Base-by-base conservation (phyloP, 1,140 invertebrate species). In the Geopemphigus sp. region DNA sequence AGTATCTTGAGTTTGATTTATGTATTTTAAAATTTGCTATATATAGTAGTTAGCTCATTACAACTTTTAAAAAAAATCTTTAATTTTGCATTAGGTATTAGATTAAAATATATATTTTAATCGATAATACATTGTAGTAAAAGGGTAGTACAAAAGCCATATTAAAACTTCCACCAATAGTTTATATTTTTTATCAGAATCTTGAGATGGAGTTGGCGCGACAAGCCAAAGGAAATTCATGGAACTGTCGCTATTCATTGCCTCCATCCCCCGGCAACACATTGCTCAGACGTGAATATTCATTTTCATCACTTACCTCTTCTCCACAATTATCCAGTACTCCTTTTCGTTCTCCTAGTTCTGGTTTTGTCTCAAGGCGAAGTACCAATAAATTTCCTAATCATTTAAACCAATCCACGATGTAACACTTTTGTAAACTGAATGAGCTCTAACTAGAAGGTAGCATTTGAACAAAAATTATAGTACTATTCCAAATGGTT, bases 181-280 rank as follows among this genome's bases (percentile, higher is more conserved):
- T 72, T 54, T 72, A 72, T 54, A 72, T 72, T 78, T 78, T 74
- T 74, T 78, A 32, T 78, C 74, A 78, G 74, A 78, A 78, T 19
- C 74, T 78, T 63, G 74, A 78, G 24, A 78, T 78, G 74, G 74
- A 63, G 74, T 59, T 78, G 57, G 57, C 57, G 39, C 61, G 74
- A 24, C 54, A 78, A 47, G 32, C 57, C 57, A 78, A 78, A 61
- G 74, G 74, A 17, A 78, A 61, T 59, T 59, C 53, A 63, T 78
- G 74, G 74, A 78, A 57, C 74, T 61, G 53, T 63, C 56, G 39
- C 22, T 78, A 78, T 63, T 78, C 56, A 47, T 78, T 78, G 22
- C 74, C 74, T 78, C 24, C 74, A 5, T 78, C 74, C 45, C 39
- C 74, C 12, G 39, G 54, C 39, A 61, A 57, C 39, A 61, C 39